Evolutionary conservation across 2,797 vertebrate species (phyloP).

Genomic region (Valencia hispanica): DNA sequence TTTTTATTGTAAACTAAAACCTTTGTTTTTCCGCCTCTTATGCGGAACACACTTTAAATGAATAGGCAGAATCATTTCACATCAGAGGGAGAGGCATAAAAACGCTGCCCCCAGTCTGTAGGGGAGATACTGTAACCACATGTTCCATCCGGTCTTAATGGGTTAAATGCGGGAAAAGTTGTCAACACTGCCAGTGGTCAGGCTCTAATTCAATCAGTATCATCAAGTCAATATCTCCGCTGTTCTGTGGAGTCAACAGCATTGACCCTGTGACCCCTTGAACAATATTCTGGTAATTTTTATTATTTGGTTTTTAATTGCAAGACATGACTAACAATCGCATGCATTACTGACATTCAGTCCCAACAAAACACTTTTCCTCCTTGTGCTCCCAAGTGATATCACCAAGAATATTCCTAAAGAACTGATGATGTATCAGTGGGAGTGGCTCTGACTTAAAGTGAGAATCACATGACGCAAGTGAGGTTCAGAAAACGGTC

Average conservation of each 20-base stretch:
- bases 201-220: neutral
- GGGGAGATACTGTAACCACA: neutral
- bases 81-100: neutral
- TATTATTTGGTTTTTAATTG: neutral
- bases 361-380: neutral
- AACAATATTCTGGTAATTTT: neutral
- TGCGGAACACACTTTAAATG: neutral
- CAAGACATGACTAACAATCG: neutral
- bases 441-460: neutral
- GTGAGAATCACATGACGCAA: neutral
- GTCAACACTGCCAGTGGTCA: neutral
- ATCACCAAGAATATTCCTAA: neutral
- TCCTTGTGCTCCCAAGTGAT: neutral
- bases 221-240: neutral
- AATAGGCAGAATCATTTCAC: neutral
- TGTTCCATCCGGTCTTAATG: conserved; percentile 20
- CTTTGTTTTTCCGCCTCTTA: neutral
- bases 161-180: conserved; percentile 17
- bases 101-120: neutral
- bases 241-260: neutral
- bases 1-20: neutral
- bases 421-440: neutral
- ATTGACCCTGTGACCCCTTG: neutral
- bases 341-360: neutral
- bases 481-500: neutral